Evolutionary conservation across 2,113 vertebrate species (phyloP).

Genomic region (Hystrix brachyura): DNA sequence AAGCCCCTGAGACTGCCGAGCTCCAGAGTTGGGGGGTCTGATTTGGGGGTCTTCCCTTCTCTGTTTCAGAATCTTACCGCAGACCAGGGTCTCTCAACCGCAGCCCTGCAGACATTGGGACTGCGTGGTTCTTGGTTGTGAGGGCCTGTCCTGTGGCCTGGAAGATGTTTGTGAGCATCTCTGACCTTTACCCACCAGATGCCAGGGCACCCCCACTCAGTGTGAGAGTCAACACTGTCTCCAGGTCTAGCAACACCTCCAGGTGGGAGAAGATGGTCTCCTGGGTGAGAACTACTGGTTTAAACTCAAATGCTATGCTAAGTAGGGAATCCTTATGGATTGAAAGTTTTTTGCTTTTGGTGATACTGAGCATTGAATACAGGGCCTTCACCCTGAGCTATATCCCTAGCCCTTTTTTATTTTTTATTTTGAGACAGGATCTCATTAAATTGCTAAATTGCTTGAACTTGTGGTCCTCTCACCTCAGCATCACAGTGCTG

Average conservation of each 20-base stretch:
- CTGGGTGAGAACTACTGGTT: background rate
- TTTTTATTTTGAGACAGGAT: background rate
- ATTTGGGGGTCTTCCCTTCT: background rate
- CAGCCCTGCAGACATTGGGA: rapidly evolving
- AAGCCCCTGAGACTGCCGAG: background rate
- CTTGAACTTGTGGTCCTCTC: background rate
- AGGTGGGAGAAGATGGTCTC: background rate
- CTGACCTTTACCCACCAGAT: background rate
- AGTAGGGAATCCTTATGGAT: no score
- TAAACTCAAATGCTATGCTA: background rate
- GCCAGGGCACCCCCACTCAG: background rate
- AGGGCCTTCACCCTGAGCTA: background rate
- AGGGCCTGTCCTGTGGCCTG: background rate
- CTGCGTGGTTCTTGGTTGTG: no score
- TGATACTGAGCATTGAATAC: background rate
- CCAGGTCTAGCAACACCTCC: background rate
- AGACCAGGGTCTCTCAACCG: background rate
- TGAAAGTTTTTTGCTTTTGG: background rate
- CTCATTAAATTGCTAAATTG: background rate
- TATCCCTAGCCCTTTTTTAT: background rate
- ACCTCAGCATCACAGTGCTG: background rate
- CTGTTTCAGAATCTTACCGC: background rate
- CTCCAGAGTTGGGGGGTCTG: background rate
- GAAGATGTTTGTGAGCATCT: no score
- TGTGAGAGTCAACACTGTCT: background rate